Conservation (phyloP, 2,113 vertebrate species). For the Muntiacus reevesi region DNA sequence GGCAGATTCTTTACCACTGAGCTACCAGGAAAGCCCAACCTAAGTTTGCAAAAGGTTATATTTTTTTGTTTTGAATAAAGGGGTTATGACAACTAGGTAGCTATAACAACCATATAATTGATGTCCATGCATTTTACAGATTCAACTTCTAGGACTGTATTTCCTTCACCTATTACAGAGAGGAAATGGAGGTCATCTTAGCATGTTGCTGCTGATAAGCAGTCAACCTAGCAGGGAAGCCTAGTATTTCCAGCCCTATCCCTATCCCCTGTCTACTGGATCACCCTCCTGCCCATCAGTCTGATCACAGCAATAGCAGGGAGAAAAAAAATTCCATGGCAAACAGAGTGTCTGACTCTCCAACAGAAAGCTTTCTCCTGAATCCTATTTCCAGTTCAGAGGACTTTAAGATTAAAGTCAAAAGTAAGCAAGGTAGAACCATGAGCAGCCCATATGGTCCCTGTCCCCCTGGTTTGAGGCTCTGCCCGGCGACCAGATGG, state of each 20-base stretch:
- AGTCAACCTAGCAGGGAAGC: background rate
- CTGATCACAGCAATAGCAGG: background rate
- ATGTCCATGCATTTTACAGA: background rate
- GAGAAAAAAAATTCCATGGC: background rate
- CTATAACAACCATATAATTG: background rate
- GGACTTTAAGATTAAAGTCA: slow-evolving; percentile 34
- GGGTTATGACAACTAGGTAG: background rate
- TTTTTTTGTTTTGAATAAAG: background rate
- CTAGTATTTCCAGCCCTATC: background rate
- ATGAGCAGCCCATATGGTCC: slow-evolving; percentile 46
- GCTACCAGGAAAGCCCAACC: background rate
- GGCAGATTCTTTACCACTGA: background rate
- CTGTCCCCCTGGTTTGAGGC: slow-evolving; percentile 50
- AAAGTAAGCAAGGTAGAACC: slow-evolving; percentile 52
- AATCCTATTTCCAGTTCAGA: slow-evolving; percentile 21
- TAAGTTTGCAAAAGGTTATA: background rate
- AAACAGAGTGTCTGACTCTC: background rate
- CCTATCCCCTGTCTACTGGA: background rate
- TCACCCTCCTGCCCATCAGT: background rate
- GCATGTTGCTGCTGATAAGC: background rate
- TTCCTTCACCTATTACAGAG: background rate
- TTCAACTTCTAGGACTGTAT: background rate
- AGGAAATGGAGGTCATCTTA: background rate
- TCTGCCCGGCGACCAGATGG: slow-evolving; percentile 65
- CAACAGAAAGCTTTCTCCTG: background rate